Evolutionary conservation across 2,797 vertebrate genomes (phyloP).

Genomic region (Karalla daura): DNA sequence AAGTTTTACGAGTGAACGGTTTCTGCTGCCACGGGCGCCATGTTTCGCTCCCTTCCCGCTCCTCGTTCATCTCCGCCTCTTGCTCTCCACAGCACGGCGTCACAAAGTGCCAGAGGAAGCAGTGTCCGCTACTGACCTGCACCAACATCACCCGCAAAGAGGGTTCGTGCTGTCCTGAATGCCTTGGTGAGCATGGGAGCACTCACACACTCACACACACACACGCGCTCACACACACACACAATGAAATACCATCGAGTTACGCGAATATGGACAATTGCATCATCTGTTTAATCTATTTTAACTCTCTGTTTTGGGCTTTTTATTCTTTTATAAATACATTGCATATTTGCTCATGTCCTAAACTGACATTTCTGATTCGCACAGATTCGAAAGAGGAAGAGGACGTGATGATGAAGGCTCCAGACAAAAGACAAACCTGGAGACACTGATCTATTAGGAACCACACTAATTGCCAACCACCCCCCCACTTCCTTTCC

Average conservation of each 20-base stretch:
- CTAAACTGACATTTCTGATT: no score
- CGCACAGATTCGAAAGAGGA: slow-evolving; percentile 64
- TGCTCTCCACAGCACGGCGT: slow-evolving; percentile 87
- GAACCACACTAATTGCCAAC: not conserved
- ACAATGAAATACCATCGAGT: not conserved
- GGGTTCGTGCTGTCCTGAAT: slow-evolving; percentile 90
- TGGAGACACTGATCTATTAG: slow-evolving; percentile 64
- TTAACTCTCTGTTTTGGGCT: no score
- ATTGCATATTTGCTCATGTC: no score
- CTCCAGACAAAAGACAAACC: slow-evolving; percentile 68
- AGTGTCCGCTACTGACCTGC: slow-evolving; percentile 86
- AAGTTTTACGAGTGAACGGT: no score
- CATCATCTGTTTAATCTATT: no score
- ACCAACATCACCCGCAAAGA: slow-evolving; percentile 81
- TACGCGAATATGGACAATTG: no score
- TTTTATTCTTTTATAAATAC: no score
- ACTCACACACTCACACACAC: no score
- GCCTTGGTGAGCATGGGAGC: slow-evolving; percentile 82
- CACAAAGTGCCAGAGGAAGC: slow-evolving; percentile 93
- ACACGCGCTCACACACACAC: not conserved
- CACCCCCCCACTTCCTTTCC: no score
- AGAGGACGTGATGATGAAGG: slow-evolving; percentile 56
- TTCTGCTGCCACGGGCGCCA: not conserved
- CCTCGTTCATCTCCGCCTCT: not conserved
- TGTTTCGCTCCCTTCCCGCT: not conserved